Conservation (phyloP, 2,888 invertebrate genomes). For the Tipula lateralis region DNA sequence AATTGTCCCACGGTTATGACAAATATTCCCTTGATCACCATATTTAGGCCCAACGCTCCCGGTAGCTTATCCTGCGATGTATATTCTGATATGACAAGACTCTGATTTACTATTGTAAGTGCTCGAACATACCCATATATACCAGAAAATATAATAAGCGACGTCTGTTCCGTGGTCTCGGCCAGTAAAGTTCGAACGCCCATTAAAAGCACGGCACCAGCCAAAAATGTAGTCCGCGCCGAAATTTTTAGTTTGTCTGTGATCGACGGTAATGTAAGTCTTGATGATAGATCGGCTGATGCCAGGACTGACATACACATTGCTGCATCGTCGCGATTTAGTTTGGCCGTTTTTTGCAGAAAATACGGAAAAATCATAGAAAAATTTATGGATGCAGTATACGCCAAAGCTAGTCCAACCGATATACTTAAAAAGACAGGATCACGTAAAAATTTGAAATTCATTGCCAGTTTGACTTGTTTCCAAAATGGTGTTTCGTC, state of each 20-base stretch:
- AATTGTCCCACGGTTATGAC: conserved; percentile 62
- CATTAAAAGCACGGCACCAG: conserved; percentile 57
- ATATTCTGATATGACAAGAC: conserved; percentile 63
- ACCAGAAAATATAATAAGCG: conserved; percentile 54
- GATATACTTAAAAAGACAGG: conserved; percentile 62
- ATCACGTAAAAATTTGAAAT: conserved; percentile 59
- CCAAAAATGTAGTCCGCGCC: conserved; percentile 58
- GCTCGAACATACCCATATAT: conserved; percentile 68
- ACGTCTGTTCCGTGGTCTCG: conserved; percentile 53
- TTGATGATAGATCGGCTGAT: conserved; percentile 61
- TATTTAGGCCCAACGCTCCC: conserved; percentile 66
- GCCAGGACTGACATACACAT: conserved; percentile 67
- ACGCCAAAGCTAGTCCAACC: conserved; percentile 61
- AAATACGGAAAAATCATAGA: conserved; percentile 67
- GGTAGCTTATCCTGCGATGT: conserved; percentile 58
- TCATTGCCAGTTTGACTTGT: conserved; percentile 52
- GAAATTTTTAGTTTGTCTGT: conserved; percentile 58
- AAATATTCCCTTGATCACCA: conserved; percentile 65
- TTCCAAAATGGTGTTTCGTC: neutral
- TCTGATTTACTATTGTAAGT: conserved; percentile 67
- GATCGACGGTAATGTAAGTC: conserved; percentile 59
- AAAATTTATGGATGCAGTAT: conserved; percentile 65
- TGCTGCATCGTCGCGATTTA: conserved; percentile 56
- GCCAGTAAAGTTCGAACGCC: conserved; percentile 59
- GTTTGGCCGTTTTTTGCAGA: conserved; percentile 51